Evolutionary conservation across 1,140 invertebrate genomes (phyloP).

Genomic region (Papilio xuthus): DNA sequence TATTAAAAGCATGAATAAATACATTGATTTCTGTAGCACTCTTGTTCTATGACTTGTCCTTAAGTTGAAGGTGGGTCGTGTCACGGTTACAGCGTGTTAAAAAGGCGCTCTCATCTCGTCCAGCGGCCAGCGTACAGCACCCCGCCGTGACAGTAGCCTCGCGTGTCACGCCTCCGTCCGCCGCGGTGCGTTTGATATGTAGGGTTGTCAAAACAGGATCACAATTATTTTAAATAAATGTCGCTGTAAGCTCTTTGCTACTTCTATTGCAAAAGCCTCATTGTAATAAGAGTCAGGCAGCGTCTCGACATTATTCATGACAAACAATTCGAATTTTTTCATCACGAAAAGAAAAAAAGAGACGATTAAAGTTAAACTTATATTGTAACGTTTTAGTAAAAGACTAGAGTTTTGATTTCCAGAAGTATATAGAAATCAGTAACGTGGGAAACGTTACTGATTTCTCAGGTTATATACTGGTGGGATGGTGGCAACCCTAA

Average conservation of each 20-base stretch:
- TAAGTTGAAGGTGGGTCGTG: neutral
- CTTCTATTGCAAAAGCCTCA: no score
- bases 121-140: neutral
- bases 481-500: neutral
- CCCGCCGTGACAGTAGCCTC: conserved; percentile 1
- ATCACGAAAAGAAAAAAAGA: no score
- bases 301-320: no score
- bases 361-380: no score
- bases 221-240: neutral
- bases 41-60: neutral
- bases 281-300: no score
- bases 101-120: conserved; percentile 30
- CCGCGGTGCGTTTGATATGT: conserved; percentile 15
- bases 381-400: no score
- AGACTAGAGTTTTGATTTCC: no score
- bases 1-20: no score
- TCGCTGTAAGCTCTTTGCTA: no score
- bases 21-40: neutral
- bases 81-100: conserved; percentile 21
- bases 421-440: neutral
- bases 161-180: conserved; percentile 17
- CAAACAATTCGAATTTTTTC: no score
- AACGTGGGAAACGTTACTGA: no score
- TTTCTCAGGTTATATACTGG: no score
- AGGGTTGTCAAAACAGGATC: conserved; percentile 3